Evolutionary conservation across 2,888 invertebrate species (phyloP).

Genomic region (Dione vanillae): DNA sequence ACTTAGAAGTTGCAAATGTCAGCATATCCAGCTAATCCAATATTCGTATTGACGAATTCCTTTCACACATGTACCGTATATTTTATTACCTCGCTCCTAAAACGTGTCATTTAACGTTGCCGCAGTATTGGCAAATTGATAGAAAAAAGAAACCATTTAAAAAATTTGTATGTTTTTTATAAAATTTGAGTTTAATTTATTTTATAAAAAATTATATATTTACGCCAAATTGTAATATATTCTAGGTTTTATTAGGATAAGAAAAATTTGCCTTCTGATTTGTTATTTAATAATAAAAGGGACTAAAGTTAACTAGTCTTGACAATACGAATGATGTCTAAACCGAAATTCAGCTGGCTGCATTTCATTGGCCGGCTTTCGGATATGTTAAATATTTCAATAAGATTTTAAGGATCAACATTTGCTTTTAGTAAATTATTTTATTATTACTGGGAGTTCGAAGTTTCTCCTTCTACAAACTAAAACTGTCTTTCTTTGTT

Average conservation of each 20-base stretch:
- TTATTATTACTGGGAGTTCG: not conserved
- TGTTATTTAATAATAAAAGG: too few relatives aligned
- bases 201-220: too few relatives aligned
- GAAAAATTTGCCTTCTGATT: too few relatives aligned
- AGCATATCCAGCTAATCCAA: conserved; percentile 34
- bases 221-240: too few relatives aligned
- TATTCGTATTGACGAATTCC: conserved; percentile 37
- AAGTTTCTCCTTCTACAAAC: conserved; percentile 6
- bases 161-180: not conserved
- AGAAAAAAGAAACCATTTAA: not conserved
- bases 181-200: not conserved
- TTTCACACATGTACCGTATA: conserved; percentile 29
- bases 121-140: conserved; percentile 22
- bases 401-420: not conserved
- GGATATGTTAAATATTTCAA: not conserved
- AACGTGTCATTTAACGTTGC: conserved; percentile 28
- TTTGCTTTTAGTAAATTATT: not conserved
- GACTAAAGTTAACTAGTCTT: too few relatives aligned
- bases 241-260: too few relatives aligned
- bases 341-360: too few relatives aligned
- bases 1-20: conserved; percentile 26
- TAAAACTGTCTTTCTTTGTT: conserved; percentile 1
- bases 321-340: too few relatives aligned
- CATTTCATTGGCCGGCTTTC: too few relatives aligned
- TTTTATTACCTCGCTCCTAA: conserved; percentile 34